Evolutionary conservation across 2,888 invertebrate genomes (phyloP).

Genomic region (Iphiclides podalirius): DNA sequence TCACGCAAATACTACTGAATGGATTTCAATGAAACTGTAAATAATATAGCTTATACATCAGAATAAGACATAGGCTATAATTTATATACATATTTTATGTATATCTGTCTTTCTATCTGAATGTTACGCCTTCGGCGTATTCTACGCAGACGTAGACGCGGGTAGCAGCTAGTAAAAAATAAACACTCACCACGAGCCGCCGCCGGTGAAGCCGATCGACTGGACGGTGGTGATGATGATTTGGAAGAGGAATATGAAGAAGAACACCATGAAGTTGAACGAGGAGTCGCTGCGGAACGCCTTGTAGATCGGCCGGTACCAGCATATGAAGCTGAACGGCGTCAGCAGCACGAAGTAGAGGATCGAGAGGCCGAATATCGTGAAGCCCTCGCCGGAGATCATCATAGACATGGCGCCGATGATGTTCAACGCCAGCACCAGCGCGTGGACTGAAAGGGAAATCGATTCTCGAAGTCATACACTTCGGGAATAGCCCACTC

Average conservation of each 20-base stretch:
- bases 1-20: too few relatives aligned
- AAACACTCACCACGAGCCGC: conserved; percentile 92
- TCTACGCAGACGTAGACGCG: too few relatives aligned
- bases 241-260: conserved; percentile 99
- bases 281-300: conserved; percentile 99
- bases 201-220: conserved; percentile 90
- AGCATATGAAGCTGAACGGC: conserved; percentile 98
- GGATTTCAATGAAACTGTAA: too few relatives aligned
- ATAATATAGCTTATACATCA: too few relatives aligned
- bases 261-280: conserved; percentile 99
- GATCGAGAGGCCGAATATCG: conserved; percentile 92
- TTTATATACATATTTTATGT: too few relatives aligned
- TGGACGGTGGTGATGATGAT: conserved; percentile 93
- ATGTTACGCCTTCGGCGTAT: too few relatives aligned
- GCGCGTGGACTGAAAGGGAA: conserved; percentile 89
- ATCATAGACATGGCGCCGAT: conserved; percentile 91
- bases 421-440: conserved; percentile 91
- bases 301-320: conserved; percentile 99
- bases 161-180: too few relatives aligned
- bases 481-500: too few relatives aligned
- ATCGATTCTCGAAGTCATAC: too few relatives aligned
- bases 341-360: conserved; percentile 94
- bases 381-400: conserved; percentile 80
- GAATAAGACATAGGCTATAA: too few relatives aligned
- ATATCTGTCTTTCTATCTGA: too few relatives aligned